Evolutionary conservation across 1,140 invertebrate genomes (phyloP), one percentile per base, ranked within the genome.

Genomic region (Penaeus vannamei): DNA sequence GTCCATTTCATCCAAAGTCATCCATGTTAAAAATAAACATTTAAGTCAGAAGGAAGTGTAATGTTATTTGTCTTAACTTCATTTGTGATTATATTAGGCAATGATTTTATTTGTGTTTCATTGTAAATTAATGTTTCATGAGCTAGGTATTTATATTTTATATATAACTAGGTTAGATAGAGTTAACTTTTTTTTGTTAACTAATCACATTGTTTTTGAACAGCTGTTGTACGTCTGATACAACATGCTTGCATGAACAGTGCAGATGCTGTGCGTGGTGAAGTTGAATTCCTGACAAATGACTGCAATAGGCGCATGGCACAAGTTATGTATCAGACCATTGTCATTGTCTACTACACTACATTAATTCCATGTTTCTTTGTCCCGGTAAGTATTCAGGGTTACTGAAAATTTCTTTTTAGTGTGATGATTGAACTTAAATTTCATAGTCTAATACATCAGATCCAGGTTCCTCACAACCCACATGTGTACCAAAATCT

Each of bases 251-350:
- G 94, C 92, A 93, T 93, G 22, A 92, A 93, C 83, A 93, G 92
- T 20, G 93, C 94, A 64, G 94, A 94, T 62, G 91, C 92, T 29
- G 96, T 98, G 64, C 94, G 98, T 86, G 95, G 96, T 29, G 98
- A 99, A 93, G 97, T 98, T 36, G 96, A 97, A 87, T 94, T 95
- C 26, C 92, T 99, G 12, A 95, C 96, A 91, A 95, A 94, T 32
- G 98, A 99, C 93, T 98, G 99, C 91, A 98, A 98, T 92, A 94
- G 95, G 76, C 94, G 98, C 79, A 94, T 98, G 91, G 98, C 98
- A 93, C 96, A 97, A 92, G 96, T 98, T 83, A 93, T 99, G 8
- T 99, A 98, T 92, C 97, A 97, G 92, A 97, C 97, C 2, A 95
- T 98, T 69, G 93, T 97, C 2, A 97, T 96, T 92, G 97, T 97